Conservation (phyloP, 2,888 invertebrate genomes). For the Thereva unica region DNA sequence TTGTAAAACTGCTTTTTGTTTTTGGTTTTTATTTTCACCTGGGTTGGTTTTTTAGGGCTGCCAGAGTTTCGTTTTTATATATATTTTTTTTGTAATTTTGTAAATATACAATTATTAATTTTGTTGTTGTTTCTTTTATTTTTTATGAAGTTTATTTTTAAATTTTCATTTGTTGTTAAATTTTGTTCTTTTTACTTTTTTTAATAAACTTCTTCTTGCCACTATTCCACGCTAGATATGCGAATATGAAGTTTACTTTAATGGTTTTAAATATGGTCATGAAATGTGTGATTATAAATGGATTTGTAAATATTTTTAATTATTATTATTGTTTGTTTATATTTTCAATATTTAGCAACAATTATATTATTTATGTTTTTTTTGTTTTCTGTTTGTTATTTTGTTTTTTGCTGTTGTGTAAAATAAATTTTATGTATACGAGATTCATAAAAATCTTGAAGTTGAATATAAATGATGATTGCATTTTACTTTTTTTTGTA, state of each 20-base stretch:
- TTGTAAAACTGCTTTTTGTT: too few relatives aligned
- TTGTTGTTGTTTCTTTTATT: too few relatives aligned
- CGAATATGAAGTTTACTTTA: conserved; percentile 40
- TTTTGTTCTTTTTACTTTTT: conserved; percentile 26
- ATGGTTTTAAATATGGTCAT: conserved; percentile 24
- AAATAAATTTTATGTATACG: too few relatives aligned
- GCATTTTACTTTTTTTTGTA: too few relatives aligned
- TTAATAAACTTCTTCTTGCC: conserved; percentile 8
- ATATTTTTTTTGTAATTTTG: neutral
- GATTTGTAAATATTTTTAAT: conserved; percentile 17
- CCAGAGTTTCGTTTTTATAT: neutral
- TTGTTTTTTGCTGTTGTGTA: too few relatives aligned
- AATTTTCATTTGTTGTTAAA: conserved; percentile 2
- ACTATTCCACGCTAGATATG: conserved; percentile 37
- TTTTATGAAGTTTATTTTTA: neutral
- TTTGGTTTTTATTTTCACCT: too few relatives aligned
- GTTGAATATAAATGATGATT: too few relatives aligned
- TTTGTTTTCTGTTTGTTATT: too few relatives aligned
- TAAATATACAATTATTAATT: neutral
- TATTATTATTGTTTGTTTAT: neutral
- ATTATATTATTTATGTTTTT: too few relatives aligned
- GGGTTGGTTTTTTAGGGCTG: too few relatives aligned
- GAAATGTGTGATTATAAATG: neutral
- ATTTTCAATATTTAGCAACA: too few relatives aligned
- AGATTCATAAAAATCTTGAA: too few relatives aligned